Base-by-base conservation (phyloP, 2,797 vertebrate genomes). In the Champsocephalus esox region DNA sequence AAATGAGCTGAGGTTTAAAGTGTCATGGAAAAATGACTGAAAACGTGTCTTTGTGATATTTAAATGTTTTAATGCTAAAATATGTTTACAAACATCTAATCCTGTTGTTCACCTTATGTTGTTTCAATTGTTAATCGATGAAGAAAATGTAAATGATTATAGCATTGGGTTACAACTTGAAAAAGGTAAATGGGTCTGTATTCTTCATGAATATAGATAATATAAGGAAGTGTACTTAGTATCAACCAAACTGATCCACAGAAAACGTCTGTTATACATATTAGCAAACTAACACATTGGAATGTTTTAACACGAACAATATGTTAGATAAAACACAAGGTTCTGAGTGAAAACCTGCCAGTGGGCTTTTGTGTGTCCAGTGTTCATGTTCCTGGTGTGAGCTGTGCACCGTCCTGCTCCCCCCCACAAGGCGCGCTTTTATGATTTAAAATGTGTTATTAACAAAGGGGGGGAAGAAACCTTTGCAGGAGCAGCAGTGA, bases 391-490 rank as follows among this genome's bases (percentile, higher is more conserved):
- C 10, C 58, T 60, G 24, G 6, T 9, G 7, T 16, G 24, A 12
- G 32, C 2, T 28, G 9, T 34, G 32, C 34, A 28, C 28, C 4
- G 28, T 28, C 28, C 28, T 28, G 28, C 1, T 4, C 28, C 28
- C 28, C 28, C 34, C 10, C 59, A 71, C 17, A 54, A 21, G 3
- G 11, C 1, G 2, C 64, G 16, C 1, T 48, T 65, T 50, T 17
- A 43, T 54, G 3, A 66, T 67, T 61, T 83, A n/a, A 14, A 43
- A 65, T 87, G 90, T 90, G 87, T 88, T 91, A 69, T 71, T 64
- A 76, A 70, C 84, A 60, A 67, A 79, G 38, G 66, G 68, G 50
- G 13, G 52, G 77, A 77, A 32, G 44, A 83, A 82, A 59, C 9
- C 21, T 60, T 55, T 56, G 66, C 60, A 60, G n/a, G 59, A 52